Conservation (phyloP, 2,113 vertebrate genomes). For the Ornithorhynchus anatinus region DNA sequence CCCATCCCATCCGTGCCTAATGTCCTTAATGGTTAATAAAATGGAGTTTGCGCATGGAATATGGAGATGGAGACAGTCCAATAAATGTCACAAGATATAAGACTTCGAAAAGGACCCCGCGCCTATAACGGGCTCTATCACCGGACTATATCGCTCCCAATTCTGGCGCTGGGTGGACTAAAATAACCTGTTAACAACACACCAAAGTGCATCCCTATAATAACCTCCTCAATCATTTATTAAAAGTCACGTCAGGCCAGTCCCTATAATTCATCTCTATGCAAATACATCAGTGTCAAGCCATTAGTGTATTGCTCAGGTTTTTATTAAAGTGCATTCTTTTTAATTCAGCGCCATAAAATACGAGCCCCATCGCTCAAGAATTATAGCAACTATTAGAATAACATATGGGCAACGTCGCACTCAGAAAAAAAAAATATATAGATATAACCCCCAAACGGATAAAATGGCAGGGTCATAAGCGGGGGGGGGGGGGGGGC, state of each 20-base stretch:
- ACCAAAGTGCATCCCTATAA: constrained; percentile 82
- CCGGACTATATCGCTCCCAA: constrained; percentile 67
- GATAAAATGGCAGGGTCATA: constrained; percentile 92
- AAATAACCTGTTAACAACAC: constrained; percentile 64
- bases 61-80: constrained; percentile 2
- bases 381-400: constrained; percentile 96
- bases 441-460: too few species aligned
- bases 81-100: constrained; percentile 51
- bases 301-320: constrained; percentile 87
- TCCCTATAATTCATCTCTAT: constrained; percentile 92
- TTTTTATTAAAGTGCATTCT: constrained; percentile 94
- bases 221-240: constrained; percentile 94
- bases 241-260: constrained; percentile 91
- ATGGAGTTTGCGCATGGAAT: constrained; percentile 23
- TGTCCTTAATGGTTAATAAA: constrained; percentile 49
- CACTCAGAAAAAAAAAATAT: constrained; percentile 96
- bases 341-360: constrained; percentile 87
- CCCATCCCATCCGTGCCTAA: constrained; percentile 10
- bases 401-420: constrained; percentile 92
- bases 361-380: constrained; percentile 88
- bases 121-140: constrained; percentile 62
- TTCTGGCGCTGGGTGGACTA: constrained; percentile 71
- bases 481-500: constrained; percentile 79
- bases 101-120: constrained; percentile 50
- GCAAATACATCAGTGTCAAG: constrained; percentile 90